Evolutionary conservation across 1,140 invertebrate species (phyloP).

Genomic region (Berghia stephanieae): DNA sequence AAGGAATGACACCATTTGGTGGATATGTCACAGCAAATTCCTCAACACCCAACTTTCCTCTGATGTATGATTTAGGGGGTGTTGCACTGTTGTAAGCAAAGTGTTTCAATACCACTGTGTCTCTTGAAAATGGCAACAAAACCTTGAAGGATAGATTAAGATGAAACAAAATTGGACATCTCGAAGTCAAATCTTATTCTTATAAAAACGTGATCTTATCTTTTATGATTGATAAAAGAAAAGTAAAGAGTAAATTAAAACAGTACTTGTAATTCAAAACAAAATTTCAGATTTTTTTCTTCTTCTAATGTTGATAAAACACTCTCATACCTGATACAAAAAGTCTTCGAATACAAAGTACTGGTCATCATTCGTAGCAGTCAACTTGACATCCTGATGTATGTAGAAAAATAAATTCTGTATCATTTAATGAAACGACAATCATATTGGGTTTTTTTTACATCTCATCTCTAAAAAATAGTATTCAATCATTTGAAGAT

Average conservation of each 20-base stretch:
- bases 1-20: conserved; percentile 93
- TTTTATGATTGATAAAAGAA: too few species aligned
- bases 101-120: conserved; percentile 78
- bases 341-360: conserved; percentile 98
- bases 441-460: too few species aligned
- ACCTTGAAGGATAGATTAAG: conserved; percentile 69
- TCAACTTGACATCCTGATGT: conserved; percentile 86
- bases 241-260: too few species aligned
- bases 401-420: background rate
- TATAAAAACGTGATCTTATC: too few species aligned
- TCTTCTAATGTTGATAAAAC: background rate
- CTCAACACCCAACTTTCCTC: conserved; percentile 63
- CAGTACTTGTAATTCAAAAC: background rate
- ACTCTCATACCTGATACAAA: conserved; percentile 81
- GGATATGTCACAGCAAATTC: conserved; percentile 79
- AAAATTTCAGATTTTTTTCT: background rate
- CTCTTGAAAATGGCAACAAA: conserved; percentile 92
- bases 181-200: too few species aligned
- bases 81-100: conserved; percentile 65
- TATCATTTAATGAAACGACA: background rate
- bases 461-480: too few species aligned
- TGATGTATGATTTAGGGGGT: conserved; percentile 65
- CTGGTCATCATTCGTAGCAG: conserved; percentile 95
- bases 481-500: too few species aligned
- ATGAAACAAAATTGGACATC: background rate